A percentile compares a stretch with the other conserved stretches of the same genome.
These are phyloP conservation scores for Papilio protenor DNA, from an alignment of 2,888 invertebrate species.

Conservation along the genomic window DNA sequence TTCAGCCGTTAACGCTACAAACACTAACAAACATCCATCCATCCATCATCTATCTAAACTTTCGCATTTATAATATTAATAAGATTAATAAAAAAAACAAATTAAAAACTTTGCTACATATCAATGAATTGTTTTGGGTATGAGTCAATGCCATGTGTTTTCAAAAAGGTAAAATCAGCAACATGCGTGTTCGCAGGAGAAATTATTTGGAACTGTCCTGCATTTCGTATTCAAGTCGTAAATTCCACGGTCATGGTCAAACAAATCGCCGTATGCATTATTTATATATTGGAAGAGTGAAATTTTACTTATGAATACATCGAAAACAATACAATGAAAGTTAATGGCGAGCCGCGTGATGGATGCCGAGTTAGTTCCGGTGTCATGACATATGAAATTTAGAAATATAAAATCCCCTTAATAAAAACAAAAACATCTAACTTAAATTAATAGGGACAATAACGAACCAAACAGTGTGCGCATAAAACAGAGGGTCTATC, in stretches of 20 bases:
- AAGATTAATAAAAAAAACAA: no score
- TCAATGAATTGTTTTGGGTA: background rate
- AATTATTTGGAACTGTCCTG: conserved; percentile 60
- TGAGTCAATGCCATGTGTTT: background rate
- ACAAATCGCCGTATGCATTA: conserved; percentile 67
- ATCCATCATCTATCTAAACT: no score
- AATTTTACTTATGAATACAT: conserved; percentile 62
- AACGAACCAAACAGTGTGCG: no score
- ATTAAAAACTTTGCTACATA: background rate
- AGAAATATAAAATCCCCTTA: no score
- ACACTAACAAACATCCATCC: no score
- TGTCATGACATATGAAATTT: conserved; percentile 41
- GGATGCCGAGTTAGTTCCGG: conserved; percentile 38
- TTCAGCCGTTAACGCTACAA: no score
- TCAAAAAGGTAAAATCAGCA: conserved; percentile 55
- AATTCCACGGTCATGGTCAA: conserved; percentile 67
- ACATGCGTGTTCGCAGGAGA: conserved; percentile 54
- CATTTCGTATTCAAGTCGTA: conserved; percentile 64
- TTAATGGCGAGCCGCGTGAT: conserved; percentile 48
- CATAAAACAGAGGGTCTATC: no score
- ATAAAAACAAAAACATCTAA: no score
- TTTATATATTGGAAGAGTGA: conserved; percentile 77
- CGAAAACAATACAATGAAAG: conserved; percentile 58
- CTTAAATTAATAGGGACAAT: no score
- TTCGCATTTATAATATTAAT: no score